phyloP scores from a whole-genome alignment of 2,113 vertebrate genomes.

The Speoplatyrhinus poulsoni region DNA sequence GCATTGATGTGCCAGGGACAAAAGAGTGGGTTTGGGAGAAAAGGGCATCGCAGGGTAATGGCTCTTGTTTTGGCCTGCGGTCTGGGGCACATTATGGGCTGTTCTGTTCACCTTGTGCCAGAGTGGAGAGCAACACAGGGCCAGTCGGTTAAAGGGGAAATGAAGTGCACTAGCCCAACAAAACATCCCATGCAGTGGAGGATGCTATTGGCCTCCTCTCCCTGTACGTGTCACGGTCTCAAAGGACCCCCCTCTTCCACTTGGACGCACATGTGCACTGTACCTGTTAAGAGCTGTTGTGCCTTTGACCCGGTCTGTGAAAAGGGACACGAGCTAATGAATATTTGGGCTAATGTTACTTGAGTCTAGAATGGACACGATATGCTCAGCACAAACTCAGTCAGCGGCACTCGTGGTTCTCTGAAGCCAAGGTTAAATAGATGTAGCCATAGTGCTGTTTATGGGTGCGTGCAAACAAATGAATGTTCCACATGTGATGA shows the following conservation, averaged over 20 bases:
- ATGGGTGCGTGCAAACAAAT: conserved; percentile 5
- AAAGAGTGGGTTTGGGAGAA: background rate
- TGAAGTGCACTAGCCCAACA: conserved; percentile 20
- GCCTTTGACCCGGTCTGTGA: conserved; percentile 43
- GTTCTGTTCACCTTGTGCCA: background rate
- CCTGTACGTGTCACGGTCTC: conserved; percentile 7
- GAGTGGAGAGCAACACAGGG: conserved; percentile 17
- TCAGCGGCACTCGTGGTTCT: conserved; percentile 28
- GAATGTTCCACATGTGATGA: conserved; percentile 35
- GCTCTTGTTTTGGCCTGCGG: conserved; percentile 2
- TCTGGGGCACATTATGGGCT: background rate
- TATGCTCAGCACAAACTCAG: conserved; percentile 27
- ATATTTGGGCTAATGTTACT: conserved; percentile 19
- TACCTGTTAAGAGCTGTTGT: conserved; percentile 42
- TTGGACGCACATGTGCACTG: background rate
- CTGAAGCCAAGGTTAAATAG: conserved; percentile 41
- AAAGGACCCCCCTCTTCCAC: conserved; percentile 12
- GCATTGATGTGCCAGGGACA: background rate
- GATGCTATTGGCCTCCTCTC: conserved; percentile 15
- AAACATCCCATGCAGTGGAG: conserved; percentile 14
- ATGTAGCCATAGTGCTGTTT: conserved; percentile 26
- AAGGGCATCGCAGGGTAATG: background rate
- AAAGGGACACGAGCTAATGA: conserved; percentile 30
- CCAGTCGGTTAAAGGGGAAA: background rate
- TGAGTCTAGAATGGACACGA: conserved; percentile 20